Conservation (phyloP, 2,888 invertebrate species). For the Pseudoips prasinana region DNA sequence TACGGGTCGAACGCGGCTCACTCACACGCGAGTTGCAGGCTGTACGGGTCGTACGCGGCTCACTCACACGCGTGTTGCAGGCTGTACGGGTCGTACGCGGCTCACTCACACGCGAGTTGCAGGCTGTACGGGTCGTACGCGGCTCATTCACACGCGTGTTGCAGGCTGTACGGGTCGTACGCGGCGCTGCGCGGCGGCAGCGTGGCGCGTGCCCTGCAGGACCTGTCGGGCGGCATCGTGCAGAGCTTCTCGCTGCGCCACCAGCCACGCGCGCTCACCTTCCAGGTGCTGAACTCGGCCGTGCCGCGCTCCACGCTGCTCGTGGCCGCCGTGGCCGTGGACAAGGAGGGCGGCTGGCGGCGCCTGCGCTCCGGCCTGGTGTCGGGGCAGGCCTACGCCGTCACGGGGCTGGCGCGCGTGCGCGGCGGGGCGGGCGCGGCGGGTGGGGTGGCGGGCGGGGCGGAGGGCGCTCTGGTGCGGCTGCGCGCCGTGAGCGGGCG, state of each 20-base stretch:
- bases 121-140: slow-evolving; percentile 2
- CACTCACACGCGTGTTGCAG: slow-evolving; percentile 44
- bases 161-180: slow-evolving; percentile 86
- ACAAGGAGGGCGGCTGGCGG: slow-evolving; percentile 5
- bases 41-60: slow-evolving; percentile 2
- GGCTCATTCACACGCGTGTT: neutral
- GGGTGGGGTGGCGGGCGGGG: slow-evolving; percentile 77
- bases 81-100: slow-evolving; percentile 87
- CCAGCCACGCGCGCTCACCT: slow-evolving; percentile 84
- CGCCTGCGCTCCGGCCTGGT: slow-evolving; percentile 80
- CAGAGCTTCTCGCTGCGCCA: slow-evolving; percentile 86
- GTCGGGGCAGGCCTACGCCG: slow-evolving; percentile 86
- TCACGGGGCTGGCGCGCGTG: slow-evolving; percentile 87
- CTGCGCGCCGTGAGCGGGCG: slow-evolving; percentile 80
- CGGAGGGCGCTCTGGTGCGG: slow-evolving; percentile 80
- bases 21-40: too few species aligned
- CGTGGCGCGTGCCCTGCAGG: slow-evolving; percentile 86
- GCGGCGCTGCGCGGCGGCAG: slow-evolving; percentile 80
- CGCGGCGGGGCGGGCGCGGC: slow-evolving; percentile 41
- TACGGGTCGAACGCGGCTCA: slow-evolving; percentile 87
- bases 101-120: too few species aligned
- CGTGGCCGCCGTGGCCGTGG: slow-evolving; percentile 68
- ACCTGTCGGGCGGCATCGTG: slow-evolving; percentile 88
- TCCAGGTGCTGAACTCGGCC: slow-evolving; percentile 86
- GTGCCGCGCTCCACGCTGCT: slow-evolving; percentile 87